Conservation (phyloP, 64 coral and sea anemone genomes). For the Porites australiensis region DNA sequence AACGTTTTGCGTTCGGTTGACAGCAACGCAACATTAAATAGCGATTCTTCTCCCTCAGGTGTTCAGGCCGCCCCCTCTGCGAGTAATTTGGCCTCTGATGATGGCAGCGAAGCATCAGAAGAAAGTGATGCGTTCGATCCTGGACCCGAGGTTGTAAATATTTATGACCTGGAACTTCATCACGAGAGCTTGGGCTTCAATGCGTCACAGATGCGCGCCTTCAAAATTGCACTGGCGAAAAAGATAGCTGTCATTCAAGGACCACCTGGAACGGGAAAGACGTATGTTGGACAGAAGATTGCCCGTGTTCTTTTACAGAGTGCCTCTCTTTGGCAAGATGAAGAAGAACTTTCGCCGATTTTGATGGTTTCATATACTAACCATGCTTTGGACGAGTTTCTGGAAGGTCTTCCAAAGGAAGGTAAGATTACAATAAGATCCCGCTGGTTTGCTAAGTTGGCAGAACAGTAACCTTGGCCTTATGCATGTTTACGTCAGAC, state of each 20-base stretch:
- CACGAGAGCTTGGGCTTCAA: slow-evolving; percentile 35
- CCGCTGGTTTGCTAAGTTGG: too few species aligned
- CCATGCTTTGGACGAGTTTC: slow-evolving; percentile 73
- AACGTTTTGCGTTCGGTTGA: too few species aligned
- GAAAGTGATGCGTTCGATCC: not conserved
- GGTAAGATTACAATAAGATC: too few species aligned
- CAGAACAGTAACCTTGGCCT: too few species aligned
- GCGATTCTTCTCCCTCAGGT: too few species aligned
- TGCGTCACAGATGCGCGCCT: slow-evolving; percentile 60
- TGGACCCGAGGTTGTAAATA: not conserved
- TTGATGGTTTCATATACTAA: slow-evolving; percentile 94
- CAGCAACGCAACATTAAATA: too few species aligned
- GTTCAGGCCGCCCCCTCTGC: too few species aligned
- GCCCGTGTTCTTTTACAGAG: slow-evolving; percentile 70
- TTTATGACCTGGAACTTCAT: not conserved
- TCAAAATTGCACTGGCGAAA: slow-evolving; percentile 69
- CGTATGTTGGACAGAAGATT: slow-evolving; percentile 89
- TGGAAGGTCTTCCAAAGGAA: too few species aligned
- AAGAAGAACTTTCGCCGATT: slow-evolving; percentile 51
- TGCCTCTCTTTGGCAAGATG: slow-evolving; percentile 58
- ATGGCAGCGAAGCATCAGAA: not conserved
- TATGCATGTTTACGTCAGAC: too few species aligned
- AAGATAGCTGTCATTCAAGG: slow-evolving; percentile 92
- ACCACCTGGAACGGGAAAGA: slow-evolving; percentile 95
- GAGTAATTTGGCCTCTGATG: not conserved